Conservation (phyloP, 2,888 invertebrate species). For the Eremobia ochroleuca region DNA sequence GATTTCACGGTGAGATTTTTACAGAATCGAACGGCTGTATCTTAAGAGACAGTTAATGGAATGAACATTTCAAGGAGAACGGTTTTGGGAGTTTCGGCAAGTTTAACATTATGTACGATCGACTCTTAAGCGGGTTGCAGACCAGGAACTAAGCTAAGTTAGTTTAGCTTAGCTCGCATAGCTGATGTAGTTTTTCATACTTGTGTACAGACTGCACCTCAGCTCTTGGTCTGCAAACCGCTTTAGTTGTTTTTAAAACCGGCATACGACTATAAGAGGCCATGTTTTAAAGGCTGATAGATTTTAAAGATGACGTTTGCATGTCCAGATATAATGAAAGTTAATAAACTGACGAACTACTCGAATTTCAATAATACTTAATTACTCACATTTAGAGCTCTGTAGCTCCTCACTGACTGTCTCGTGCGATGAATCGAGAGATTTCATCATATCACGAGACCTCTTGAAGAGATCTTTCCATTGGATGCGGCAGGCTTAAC, state of each 20-base stretch:
- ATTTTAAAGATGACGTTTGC: not conserved
- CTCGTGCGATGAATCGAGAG: not conserved
- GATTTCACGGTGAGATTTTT: too few relatives aligned
- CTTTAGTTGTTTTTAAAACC: not conserved
- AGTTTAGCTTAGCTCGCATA: too few relatives aligned
- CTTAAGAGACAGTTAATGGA: too few relatives aligned
- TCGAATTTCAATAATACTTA: not conserved
- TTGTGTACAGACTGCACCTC: too few relatives aligned
- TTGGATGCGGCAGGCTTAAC: not conserved
- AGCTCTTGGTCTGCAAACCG: too few relatives aligned
- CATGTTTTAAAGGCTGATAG: not conserved
- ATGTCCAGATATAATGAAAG: not conserved
- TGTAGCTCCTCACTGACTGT: not conserved
- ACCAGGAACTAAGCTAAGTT: too few relatives aligned
- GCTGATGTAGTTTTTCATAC: too few relatives aligned
- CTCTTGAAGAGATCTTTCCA: not conserved
- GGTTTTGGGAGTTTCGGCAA: not conserved
- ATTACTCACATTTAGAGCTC: not conserved
- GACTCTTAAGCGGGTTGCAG: too few relatives aligned
- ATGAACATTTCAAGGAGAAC: not conserved
- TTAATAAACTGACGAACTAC: not conserved
- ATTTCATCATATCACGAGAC: not conserved
- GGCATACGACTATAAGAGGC: not conserved
- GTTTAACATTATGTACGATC: not conserved
- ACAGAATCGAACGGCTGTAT: too few relatives aligned